A percentile compares a stretch with the other conserved stretches of the same genome.
Conservation (phyloP, 1,140 invertebrate species). For the Ephestia elutella region DNA sequence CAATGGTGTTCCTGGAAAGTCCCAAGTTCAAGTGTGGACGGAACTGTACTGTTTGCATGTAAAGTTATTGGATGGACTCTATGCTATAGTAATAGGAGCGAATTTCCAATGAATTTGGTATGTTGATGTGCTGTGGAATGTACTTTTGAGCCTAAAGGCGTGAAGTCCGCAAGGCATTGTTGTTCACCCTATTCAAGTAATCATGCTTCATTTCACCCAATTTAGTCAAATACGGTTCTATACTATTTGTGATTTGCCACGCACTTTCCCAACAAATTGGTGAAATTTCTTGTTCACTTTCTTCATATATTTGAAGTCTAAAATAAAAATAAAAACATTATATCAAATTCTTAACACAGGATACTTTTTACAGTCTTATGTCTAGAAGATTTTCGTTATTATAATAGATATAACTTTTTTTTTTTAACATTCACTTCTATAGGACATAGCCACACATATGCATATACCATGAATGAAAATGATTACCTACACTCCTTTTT, state of each 20-base stretch:
- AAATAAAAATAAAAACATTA: not conserved
- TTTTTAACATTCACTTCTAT: too few species aligned
- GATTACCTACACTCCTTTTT: too few species aligned
- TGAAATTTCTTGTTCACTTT: not conserved
- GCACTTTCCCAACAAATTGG: not conserved
- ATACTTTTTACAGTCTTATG: too few species aligned
- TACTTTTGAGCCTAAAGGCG: not conserved
- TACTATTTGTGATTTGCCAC: not conserved
- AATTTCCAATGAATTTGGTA: too few species aligned
- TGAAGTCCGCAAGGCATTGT: slow-evolving; percentile 19
- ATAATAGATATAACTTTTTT: not conserved
- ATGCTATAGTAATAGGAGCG: too few species aligned
- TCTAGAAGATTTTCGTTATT: too few species aligned
- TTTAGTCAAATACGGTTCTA: slow-evolving; percentile 7
- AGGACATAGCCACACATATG: too few species aligned
- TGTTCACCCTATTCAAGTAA: not conserved
- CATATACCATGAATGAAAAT: too few species aligned
- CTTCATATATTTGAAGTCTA: not conserved
- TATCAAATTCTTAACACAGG: too few species aligned
- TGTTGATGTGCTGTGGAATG: too few species aligned
- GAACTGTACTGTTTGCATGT: not conserved
- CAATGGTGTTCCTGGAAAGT: slow-evolving; percentile 15
- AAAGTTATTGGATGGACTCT: too few species aligned
- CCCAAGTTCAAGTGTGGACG: slow-evolving; percentile 21
- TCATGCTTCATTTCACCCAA: slow-evolving; percentile 12